phyloP scores from a whole-genome alignment of 1,140 invertebrate species.

The Drosophila auraria region DNA sequence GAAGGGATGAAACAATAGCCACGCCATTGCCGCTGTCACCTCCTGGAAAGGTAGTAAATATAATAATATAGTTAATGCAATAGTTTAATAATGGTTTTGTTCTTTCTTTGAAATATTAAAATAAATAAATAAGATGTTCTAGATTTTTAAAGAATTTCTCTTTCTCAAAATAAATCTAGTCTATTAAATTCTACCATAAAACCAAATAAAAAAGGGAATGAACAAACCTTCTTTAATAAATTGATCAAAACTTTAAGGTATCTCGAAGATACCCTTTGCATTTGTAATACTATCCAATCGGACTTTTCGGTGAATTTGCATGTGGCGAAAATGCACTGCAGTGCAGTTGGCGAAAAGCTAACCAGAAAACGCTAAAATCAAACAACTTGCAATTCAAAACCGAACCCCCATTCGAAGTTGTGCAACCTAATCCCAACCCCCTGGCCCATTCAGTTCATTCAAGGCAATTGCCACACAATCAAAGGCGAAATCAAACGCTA shows the following conservation, averaged over 20 bases:
- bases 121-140: neutral
- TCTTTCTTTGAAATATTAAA: neutral
- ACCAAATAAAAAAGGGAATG: neutral
- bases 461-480: slow-evolving; percentile 49
- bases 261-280: neutral
- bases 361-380: slow-evolving; percentile 36
- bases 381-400: slow-evolving; percentile 44
- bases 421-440: neutral
- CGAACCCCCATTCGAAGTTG: slow-evolving; percentile 4
- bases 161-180: no score
- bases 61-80: no score
- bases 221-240: neutral
- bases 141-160: no score
- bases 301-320: neutral
- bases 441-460: slow-evolving; percentile 37
- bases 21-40: slow-evolving; percentile 88
- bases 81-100: no score
- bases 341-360: slow-evolving; percentile 21
- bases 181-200: neutral
- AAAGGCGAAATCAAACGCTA: slow-evolving; percentile 53
- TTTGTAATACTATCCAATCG: slow-evolving; percentile 13
- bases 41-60: slow-evolving; percentile 72
- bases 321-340: slow-evolving; percentile 1
- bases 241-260: neutral
- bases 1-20: slow-evolving; percentile 87